Base-by-base conservation (phyloP, 2,888 invertebrate genomes). In the Troglohyphantes excavatus region DNA sequence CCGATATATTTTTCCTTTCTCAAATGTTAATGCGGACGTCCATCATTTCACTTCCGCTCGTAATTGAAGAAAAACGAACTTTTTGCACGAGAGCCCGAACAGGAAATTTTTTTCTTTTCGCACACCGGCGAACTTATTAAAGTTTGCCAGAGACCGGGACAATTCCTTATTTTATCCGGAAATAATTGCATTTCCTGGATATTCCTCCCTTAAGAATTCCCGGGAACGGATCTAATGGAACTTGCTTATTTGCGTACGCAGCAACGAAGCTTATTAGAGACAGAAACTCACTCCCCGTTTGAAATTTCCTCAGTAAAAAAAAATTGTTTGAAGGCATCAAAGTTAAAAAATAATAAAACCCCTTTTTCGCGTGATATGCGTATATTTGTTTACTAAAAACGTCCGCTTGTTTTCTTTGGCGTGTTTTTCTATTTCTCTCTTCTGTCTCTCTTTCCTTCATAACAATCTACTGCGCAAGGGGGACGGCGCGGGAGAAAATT, bases 201-300 rank as follows among this genome's bases (percentile, higher is more conserved):
- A 1, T n/a, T n/a, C 33, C 39, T 53, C 70, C 59, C 39, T n/a
- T 29, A 78, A 78, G 67, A 43, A 46, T 53, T 29, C 26, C 43
- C 39, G 72, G 23, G 17, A 6, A 63, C 61, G 29, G 46, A 67
- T 53, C 53, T 88, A 88, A 88, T 88, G 87, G 87, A 88, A 81
- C 73, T 17, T 7, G 53, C 81, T 88, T 88, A 88, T 81, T 88
- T 81, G 81, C 29, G 76, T 65, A 53, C 27, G 21, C 72, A 43
- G 19, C 59, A 87, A 75, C 73, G 81, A 88, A 88, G 87, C 87
- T 88, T 88, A 88, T 88, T 88, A 88, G 75, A 53, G 19, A 46
- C 33, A 33, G 26, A 72, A 82, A 73, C 75, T 75, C 67, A 46
- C n/a, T 53, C 17, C 9, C 53, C n/a, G 17, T 53, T 1, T 29